Evolutionary conservation across 2,797 vertebrate species (phyloP).

Genomic region (Antrozous pallidus): DNA sequence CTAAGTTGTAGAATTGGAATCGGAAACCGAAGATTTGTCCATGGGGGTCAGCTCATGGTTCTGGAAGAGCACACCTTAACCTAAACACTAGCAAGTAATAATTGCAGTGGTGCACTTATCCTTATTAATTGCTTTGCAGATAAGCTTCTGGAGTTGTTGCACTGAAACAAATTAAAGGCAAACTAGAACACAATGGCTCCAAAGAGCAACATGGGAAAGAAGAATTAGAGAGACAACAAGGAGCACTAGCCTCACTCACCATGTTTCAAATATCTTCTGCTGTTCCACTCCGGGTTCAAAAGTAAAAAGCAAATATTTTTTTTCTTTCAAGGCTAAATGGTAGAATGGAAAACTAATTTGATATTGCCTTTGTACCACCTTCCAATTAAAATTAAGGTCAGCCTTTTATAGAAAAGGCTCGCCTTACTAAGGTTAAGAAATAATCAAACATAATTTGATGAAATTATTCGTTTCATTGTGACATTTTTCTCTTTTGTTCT

Average conservation of each 20-base stretch:
- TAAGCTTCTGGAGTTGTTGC: background rate
- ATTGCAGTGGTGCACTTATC: background rate
- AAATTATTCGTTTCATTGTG: slow-evolving; percentile 61
- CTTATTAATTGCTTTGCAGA: background rate
- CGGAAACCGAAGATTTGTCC: background rate
- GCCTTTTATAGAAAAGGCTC: slow-evolving; percentile 60
- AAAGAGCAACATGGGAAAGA: background rate
- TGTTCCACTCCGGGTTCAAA: slow-evolving; percentile 6
- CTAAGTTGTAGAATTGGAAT: background rate
- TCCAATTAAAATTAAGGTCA: slow-evolving; percentile 70
- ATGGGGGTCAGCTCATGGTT: too few species aligned
- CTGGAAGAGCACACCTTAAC: background rate
- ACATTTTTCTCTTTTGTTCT: slow-evolving; percentile 66
- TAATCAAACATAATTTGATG: slow-evolving; percentile 59
- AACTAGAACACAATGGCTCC: background rate
- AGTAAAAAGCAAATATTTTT: slow-evolving; percentile 35
- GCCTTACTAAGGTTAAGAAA: slow-evolving; percentile 71
- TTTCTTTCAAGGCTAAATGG: slow-evolving; percentile 58
- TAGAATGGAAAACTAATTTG: slow-evolving; percentile 65
- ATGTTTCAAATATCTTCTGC: slow-evolving; percentile 4
- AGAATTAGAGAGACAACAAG: background rate
- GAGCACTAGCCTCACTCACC: background rate
- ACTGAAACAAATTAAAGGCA: background rate
- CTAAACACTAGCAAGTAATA: background rate
- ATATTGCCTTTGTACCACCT: slow-evolving; percentile 56